Base-by-base conservation (phyloP, 2,113 vertebrate genomes). In the Micronisus gabar region DNA sequence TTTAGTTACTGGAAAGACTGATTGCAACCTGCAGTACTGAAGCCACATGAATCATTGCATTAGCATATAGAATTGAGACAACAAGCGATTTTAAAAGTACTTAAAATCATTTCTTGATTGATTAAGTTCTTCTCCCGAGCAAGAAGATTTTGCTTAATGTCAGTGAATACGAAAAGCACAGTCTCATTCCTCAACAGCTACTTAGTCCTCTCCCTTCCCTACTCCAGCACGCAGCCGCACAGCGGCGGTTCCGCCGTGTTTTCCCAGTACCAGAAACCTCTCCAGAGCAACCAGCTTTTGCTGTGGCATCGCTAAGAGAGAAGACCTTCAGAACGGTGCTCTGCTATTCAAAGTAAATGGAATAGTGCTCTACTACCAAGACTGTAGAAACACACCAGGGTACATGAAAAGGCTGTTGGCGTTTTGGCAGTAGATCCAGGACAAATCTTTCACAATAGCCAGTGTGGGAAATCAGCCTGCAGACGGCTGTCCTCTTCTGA, bases 51-150 rank as follows among this genome's bases (percentile, higher is more conserved):
- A 96, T 96, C 81, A 93, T 48, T 94, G 59, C 59, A 97, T 95
- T 97, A 97, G 81, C 95, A 96, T 96, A 93, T 36, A 91, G 87
- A 89, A 96, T 96, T 95, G 74, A 93, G 93, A 86, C 71, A 95
- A 96, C 89, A 96, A 95, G 81, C 8, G 1, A 86, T 97, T 96
- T 96, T 91, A 93, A 93, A 89, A 79, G 87, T 96, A 96, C 95
- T 97, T 96, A 96, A 96, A 97, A 93, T 97, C 41, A 95, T 93
- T 94, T 95, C 86, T 92, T 96, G 95, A 97, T 95, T 97, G 94
- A 97, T 97, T 97, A 96, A 95, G 78, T 97, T 97, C 59, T 94
- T 97, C 92, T 97, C 32, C 59, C 3, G 2, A 88, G 93, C 71
- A 95, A 75, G 94, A 95, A 73, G 21, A 71, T 91, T 95, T 97